Percentiles rank a stretch among this genome's conserved stretches.
Conservation (phyloP, 2,113 vertebrate genomes). For the Spheniscus mendiculus region DNA sequence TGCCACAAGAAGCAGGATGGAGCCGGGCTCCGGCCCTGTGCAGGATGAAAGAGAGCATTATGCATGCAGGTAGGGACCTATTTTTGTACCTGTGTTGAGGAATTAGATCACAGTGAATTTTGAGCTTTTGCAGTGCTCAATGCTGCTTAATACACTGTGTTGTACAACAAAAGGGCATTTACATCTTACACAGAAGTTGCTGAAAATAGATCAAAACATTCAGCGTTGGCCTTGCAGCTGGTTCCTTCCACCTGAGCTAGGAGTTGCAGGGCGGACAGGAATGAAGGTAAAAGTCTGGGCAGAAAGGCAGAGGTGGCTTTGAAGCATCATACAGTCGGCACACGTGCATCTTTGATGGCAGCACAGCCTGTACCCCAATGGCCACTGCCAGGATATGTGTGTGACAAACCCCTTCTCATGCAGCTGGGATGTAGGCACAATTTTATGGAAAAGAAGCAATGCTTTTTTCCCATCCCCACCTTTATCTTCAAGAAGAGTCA, state of each 20-base stretch:
- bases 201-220: neutral
- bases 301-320: neutral
- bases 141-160: fast-evolving
- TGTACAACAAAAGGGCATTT: neutral
- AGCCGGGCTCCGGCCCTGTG: fast-evolving
- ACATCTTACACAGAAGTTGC: neutral
- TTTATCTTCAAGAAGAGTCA: neutral
- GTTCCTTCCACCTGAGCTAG: too few species aligned
- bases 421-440: neutral
- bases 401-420: neutral
- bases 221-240: fast-evolving
- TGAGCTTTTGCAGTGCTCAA: neutral
- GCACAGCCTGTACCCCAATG: fast-evolving
- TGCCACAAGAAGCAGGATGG: neutral
- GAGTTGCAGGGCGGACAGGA: too few species aligned
- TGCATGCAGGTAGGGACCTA: fast-evolving
- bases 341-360: fast-evolving
- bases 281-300: neutral
- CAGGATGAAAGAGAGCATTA: neutral
- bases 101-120: neutral
- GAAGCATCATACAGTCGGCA: fast-evolving
- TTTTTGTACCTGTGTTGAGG: neutral
- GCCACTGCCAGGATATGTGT: fast-evolving
- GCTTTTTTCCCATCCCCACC: fast-evolving
- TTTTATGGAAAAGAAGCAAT: neutral